Evolutionary conservation across 2,113 vertebrate species (phyloP), one percentile per base, ranked within the genome.

Genomic region (Lasiurus cinereus): DNA sequence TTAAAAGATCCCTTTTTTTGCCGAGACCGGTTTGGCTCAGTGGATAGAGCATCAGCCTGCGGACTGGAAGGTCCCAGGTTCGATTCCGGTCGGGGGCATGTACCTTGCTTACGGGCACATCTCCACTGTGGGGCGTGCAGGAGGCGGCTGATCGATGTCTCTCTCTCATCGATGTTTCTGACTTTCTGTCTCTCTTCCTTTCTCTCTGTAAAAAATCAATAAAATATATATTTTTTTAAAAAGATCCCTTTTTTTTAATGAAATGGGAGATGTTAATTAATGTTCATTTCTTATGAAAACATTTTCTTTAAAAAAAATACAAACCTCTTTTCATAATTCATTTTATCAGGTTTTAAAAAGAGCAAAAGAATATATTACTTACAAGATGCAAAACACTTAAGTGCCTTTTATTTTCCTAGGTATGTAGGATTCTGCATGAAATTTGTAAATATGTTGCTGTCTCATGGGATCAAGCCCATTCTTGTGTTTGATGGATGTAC

Each of bases 401-500:
- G 15, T 96, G 22, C 0, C 0, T 86, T 84, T n/a, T 88, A 73
- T 96, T 21, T 92, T 94, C 91, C 10, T 94, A 99, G 99, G 97
- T 99, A 99, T 88, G 99, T 99, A 48, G 96, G 83, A 90, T 99
- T 99, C 98, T 99, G 99, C 97, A 99, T 99, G 99, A 99, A 99
- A 97, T 98, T 99, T 97, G 99, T 99, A 96, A 99, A 99, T 77
- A 99, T 99, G 99, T 98, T 99, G 6, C 97, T 99, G 46, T 98
- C 98, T 50, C 99, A 99, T 89, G 98, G 98, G 5, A 98, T 99
- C 94, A 99, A 99, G 97, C 99, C 99, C 29, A 96, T 99, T 95
- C 98, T 99, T 93, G 99, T 99, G 78, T 99, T 99, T 97, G 99
- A 99, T 96, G 99, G 99, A 92, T 99, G 99, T 83, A 99, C 99